Evolutionary conservation across 2,888 invertebrate genomes (phyloP).

Genomic region (Galeopsomyia nigrocyanea): DNA sequence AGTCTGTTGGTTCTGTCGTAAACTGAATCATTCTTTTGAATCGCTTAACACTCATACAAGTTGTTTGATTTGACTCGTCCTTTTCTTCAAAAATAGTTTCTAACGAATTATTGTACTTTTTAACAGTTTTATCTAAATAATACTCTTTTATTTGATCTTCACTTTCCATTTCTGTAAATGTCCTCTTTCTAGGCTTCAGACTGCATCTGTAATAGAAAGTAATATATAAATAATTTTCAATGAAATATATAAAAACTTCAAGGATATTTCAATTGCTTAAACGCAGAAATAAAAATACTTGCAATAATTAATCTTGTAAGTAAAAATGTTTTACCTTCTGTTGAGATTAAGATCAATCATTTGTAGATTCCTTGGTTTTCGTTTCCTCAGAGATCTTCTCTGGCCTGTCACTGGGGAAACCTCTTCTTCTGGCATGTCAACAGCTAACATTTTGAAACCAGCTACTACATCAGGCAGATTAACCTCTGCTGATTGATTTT

Average conservation of each 20-base stretch:
- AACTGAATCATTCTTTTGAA: constrained; percentile 74
- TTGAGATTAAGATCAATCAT: constrained; percentile 53
- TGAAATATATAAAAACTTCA: no score
- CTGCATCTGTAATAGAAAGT: constrained; percentile 57
- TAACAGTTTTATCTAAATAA: constrained; percentile 73
- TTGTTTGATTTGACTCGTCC: constrained; percentile 67
- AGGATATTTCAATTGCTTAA: background rate
- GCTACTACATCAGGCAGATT: constrained; percentile 62
- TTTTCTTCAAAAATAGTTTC: constrained; percentile 78
- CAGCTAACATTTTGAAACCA: constrained; percentile 61
- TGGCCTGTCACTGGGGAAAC: constrained; percentile 25
- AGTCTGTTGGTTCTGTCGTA: constrained; percentile 68
- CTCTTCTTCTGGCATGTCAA: constrained; percentile 50
- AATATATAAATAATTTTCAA: background rate
- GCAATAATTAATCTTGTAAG: constrained; percentile 11
- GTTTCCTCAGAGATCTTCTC: constrained; percentile 52
- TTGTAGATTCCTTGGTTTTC: constrained; percentile 47
- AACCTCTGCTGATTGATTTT: constrained; percentile 47
- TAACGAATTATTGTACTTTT: constrained; percentile 71
- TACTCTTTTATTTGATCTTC: constrained; percentile 69
- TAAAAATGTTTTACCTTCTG: constrained; percentile 56
- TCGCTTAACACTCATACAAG: constrained; percentile 72
- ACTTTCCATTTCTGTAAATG: constrained; percentile 56
- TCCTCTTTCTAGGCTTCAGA: constrained; percentile 60
- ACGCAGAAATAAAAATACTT: no score